These are phyloP conservation scores for Chaetodon trifasciatus DNA, from an alignment of 2,797 vertebrate genomes.

Conservation along the genomic window DNA sequence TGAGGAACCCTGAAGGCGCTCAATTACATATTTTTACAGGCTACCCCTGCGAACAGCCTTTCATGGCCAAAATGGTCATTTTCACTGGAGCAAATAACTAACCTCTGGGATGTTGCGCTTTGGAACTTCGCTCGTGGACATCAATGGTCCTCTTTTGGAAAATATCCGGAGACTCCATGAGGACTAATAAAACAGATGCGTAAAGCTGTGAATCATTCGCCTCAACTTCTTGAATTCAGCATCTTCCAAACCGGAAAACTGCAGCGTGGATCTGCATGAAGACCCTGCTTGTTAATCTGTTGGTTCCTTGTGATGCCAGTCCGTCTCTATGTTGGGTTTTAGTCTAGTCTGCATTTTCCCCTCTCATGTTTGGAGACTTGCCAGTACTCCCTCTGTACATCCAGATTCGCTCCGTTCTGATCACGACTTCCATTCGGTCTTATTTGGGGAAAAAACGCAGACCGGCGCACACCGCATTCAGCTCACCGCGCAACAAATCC, in stretches of 20 bases:
- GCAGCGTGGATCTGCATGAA: constrained; percentile 43
- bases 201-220: neutral
- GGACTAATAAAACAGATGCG: constrained; percentile 9
- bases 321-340: constrained; percentile 29
- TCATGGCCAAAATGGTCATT: neutral
- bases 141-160: constrained; percentile 36
- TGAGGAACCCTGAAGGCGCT: neutral
- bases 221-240: constrained; percentile 59
- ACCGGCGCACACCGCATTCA: constrained; percentile 53
- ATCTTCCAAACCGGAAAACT: constrained; percentile 35
- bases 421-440: constrained; percentile 67
- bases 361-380: constrained; percentile 51
- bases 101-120: constrained; percentile 67
- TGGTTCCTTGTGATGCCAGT: constrained; percentile 27
- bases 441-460: constrained; percentile 23
- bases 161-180: constrained; percentile 20
- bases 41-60: neutral
- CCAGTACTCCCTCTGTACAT: constrained; percentile 44
- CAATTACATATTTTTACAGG: neutral
- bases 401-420: constrained; percentile 54
- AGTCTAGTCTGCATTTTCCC: constrained; percentile 49
- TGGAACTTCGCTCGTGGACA: constrained; percentile 58
- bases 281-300: constrained; percentile 28
- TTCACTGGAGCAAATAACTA: constrained; percentile 38
- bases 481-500: constrained; percentile 56